Evolutionary conservation across 2,797 vertebrate species (phyloP), one percentile per base, ranked within the genome.

Genomic region (Lophura swinhoii): DNA sequence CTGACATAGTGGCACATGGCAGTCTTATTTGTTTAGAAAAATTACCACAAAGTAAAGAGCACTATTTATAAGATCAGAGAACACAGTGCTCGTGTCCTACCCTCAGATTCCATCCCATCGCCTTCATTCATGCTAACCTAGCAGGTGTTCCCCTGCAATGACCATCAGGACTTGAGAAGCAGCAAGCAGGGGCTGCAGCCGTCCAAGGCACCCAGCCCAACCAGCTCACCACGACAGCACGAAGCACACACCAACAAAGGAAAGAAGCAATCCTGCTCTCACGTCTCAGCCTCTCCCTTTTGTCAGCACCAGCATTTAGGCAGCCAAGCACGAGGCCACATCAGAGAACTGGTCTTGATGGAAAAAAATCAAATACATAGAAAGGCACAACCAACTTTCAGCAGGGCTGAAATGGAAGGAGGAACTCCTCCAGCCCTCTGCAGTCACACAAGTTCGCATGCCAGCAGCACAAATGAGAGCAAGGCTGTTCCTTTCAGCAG

Each of bases 241-340:
- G 91, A 87, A 92, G 93, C 88, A 24, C 33, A 46, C 0, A 5
- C 78, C 6, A 1, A 91, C 93, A 91, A 91, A 60, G 58, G 90
- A 23, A 73, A 73, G 68, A 24, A 62, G 69, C 72, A 48, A 29
- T 33, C 12, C 78, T 66, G 91, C 60, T 75, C 84, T 80, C 84
- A 8, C 84, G 29, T 10, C 85, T 48, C 90, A 43, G 85, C 79
- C 90, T 74, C 79, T 55, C 69, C 55, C 79, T 85, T 93, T 87
- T 94, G 94, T 95, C 84, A 93, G 87, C 48, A 12, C 51, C 3
- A 39, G 51, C 43, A 2, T 22, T 33, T 24, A 91, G 76, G 87
- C 92, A 92, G 89, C 91, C 95, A 93, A 93, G 95, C 92, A 75
- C 77, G 94, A 89, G 93, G 95, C 92, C 93, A 90, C 64, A 3